Evolutionary conservation across 2,797 vertebrate genomes (phyloP), one percentile per base, ranked within the genome.

Genomic region (Pipistrellus kuhlii): DNA sequence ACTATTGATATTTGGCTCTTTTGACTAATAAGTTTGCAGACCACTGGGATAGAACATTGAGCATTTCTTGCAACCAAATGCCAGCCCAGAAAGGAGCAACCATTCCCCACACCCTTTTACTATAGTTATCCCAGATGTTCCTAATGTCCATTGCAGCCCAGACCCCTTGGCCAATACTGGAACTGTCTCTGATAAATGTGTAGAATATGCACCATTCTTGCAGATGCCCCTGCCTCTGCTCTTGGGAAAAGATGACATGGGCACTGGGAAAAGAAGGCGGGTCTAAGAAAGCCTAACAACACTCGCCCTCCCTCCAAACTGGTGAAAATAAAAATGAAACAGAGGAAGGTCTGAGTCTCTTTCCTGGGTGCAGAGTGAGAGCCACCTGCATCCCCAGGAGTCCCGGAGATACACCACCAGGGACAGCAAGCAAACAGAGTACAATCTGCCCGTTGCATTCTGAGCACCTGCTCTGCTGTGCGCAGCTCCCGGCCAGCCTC

Each of bases 301-400:
- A 41, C 44, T 44, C 44, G 2, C 10, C 44, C 8, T 11, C 2
- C 30, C 0, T 4, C 25, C 13, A n/a, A 21, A 64, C 3, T 13
- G 66, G 30, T 64, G n/a, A 71, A 55, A 69, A 95, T 27, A 75
- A 95, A 95, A 89, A 78, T 18, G 23, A 48, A 84, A 27, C 78
- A n/a, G 18, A 27, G 78, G 30, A 73, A 66, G 17, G 20, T 25
- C 76, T 82, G 25, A 9, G 17, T 41, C 11, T 48, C 38, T 82
- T 89, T 89, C 38, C 38, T 30, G 41, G 32, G 1, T 51, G 46
- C 8, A 78, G 38, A 75, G 35, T 7, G 25, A 38, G 30, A 66
- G 38, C n/a, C 57, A 12, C 69, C 35, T 38, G 21, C 53, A 15
- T 2, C 25, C 48, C 30, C 30, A 23, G 72, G 44, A 86, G 75